A percentile compares a stretch with the other conserved stretches of the same genome.
phyloP scores from a whole-genome alignment of 2,113 vertebrate species.

The Indicator indicator region DNA sequence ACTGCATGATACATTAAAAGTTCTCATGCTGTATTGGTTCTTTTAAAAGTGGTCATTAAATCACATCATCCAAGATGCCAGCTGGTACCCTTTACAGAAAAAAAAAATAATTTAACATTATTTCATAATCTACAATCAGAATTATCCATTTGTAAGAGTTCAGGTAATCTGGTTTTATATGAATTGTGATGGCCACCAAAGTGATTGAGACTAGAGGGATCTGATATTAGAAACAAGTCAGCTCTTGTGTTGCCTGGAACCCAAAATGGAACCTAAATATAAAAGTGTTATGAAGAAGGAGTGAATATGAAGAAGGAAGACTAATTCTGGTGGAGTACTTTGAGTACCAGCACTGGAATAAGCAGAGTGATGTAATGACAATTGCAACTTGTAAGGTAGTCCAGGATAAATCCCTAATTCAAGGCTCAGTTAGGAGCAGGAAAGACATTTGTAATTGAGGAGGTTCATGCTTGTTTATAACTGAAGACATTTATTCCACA shows the following conservation, averaged over 20 bases:
- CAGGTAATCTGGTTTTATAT: background rate
- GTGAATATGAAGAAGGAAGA: background rate
- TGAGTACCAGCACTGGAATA: background rate
- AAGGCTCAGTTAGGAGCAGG: background rate
- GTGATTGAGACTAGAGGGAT: background rate
- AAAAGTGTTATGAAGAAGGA: background rate
- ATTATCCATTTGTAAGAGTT: background rate
- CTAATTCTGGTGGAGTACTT: background rate
- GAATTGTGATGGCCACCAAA: background rate
- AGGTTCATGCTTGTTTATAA: background rate
- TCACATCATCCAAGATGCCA: background rate
- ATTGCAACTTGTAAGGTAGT: background rate
- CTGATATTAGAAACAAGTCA: background rate
- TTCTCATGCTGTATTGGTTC: background rate
- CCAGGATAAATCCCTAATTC: background rate
- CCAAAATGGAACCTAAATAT: background rate
- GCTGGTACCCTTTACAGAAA: background rate
- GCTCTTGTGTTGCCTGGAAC: background rate
- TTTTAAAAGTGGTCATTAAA: background rate
- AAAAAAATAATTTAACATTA: background rate
- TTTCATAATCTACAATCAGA: background rate
- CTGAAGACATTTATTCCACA: background rate
- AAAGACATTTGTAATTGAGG: background rate
- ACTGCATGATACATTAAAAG: background rate
- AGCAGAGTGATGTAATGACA: background rate